Base-by-base conservation (phyloP, 2,113 vertebrate species). In the Notiomystis cincta region DNA sequence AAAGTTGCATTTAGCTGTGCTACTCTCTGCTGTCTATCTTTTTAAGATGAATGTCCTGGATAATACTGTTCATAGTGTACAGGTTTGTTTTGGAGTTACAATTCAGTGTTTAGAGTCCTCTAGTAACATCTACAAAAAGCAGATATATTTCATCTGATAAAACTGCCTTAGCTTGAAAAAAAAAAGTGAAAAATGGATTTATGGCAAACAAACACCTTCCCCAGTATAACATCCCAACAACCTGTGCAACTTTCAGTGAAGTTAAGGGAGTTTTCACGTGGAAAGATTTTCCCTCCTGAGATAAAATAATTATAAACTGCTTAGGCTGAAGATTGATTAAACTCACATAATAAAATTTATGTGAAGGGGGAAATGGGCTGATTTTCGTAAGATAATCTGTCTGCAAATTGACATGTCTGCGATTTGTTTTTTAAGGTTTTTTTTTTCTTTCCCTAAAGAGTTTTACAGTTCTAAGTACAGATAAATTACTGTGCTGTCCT, bases 81-180 rank as follows among this genome's bases (percentile, higher is more conserved):
- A 62, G 57, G 82, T 95, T 95, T 94, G 23, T 89, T 93, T 62
- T 76, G 84, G 70, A 82, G 31, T 95, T 91, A 60, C 1, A 0
- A 30, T 37, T 91, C 0, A 2, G 9, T 89, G 65, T 50, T 95
- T 72, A 72, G 65, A 94, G 73, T 93, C 61, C 78, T 82, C 66
- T 72, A 87, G 70, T 85, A 87, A 73, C 57, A 89, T 76, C 57
- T 69, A 65, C 48, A 85, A 94, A 89, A 82, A 82, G 12, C 53
- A 93, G 45, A 82, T 58, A 48, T 79, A 82, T 72, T 71, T 95
- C 47, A 87, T 87, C 56, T 92, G 40, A 75, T 81, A 91, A 92
- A 93, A 13, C 28, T 93, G 30, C 27, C 22, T 87, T 25, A 40
- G 23, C 30, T 56, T 79, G 75, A 71, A 87, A 88, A 27, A 24